Evolutionary conservation across 2,888 invertebrate genomes (phyloP).

Genomic region (Scaptomyza flava): DNA sequence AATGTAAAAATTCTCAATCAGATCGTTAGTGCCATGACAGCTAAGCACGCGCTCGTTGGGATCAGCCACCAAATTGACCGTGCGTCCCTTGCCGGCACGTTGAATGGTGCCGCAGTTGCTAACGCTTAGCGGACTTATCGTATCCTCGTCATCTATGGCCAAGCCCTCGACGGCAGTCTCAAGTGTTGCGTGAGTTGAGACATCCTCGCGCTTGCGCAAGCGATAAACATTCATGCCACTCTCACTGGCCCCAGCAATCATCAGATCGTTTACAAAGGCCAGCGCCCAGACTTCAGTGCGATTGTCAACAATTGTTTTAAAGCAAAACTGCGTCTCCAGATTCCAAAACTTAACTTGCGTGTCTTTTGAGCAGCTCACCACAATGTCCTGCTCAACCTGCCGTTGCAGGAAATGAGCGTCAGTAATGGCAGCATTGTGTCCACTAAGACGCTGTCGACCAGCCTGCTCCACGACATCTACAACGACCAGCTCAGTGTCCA

Average conservation of each 20-base stretch:
- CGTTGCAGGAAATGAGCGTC: conserved; percentile 90
- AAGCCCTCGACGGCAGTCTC: conserved; percentile 84
- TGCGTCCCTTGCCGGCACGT: conserved; percentile 91
- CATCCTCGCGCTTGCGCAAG: conserved; percentile 85
- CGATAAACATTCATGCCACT: conserved; percentile 94
- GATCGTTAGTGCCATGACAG: conserved; percentile 93
- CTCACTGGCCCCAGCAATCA: conserved; percentile 95
- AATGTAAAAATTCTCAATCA: conserved; percentile 93
- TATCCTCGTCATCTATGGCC: conserved; percentile 81
- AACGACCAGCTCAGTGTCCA: conserved; percentile 97
- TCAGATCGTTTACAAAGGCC: conserved; percentile 90
- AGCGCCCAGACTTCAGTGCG: conserved; percentile 95
- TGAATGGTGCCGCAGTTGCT: conserved; percentile 92
- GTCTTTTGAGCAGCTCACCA: conserved; percentile 95
- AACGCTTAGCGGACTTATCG: conserved; percentile 88
- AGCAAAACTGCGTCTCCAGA: conserved; percentile 96
- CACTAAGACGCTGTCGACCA: conserved; percentile 94
- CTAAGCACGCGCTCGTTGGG: conserved; percentile 89
- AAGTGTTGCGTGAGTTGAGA: conserved; percentile 85
- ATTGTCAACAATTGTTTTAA: conserved; percentile 96
- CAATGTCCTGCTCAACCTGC: conserved; percentile 84
- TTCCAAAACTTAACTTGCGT: conserved; percentile 99
- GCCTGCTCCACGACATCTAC: conserved; percentile 97
- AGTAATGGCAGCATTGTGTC: conserved; percentile 96
- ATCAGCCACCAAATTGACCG: conserved; percentile 91